These are phyloP conservation scores for Sterrhoptilus dennistouni DNA, from an alignment of 2,113 vertebrate genomes.

Conservation along the genomic window DNA sequence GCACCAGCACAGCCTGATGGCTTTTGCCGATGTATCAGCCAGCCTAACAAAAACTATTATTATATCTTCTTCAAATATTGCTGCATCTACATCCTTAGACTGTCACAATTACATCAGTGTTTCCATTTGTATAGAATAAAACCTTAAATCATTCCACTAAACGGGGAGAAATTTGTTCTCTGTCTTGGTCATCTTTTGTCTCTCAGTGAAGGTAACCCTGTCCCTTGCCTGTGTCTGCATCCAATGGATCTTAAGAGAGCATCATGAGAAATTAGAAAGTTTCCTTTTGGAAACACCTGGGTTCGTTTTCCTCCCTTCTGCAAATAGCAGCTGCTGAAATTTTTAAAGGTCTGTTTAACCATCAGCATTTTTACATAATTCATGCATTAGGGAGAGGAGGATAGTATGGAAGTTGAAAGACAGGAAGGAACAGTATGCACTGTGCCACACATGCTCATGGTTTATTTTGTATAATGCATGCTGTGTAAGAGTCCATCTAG, in stretches of 20 bases:
- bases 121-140: background rate
- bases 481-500: background rate
- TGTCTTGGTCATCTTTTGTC: background rate
- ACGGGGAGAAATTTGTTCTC: background rate
- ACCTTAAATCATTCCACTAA: background rate
- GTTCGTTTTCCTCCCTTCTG: background rate
- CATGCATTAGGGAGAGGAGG: background rate
- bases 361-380: background rate
- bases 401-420: background rate
- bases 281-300: background rate
- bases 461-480: background rate
- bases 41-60: background rate
- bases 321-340: background rate
- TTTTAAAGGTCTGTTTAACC: background rate
- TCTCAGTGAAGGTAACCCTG: background rate
- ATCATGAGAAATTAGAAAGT: background rate
- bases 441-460: background rate
- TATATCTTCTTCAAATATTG: background rate
- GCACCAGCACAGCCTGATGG: rapidly evolving
- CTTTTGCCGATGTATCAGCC: background rate
- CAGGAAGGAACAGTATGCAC: background rate
- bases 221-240: background rate
- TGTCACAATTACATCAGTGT: background rate
- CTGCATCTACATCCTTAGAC: background rate
- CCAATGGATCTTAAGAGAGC: background rate